These are phyloP conservation scores for Brachypalpus laphriformis DNA, from an alignment of 2,888 invertebrate genomes.

Conservation along the genomic window DNA sequence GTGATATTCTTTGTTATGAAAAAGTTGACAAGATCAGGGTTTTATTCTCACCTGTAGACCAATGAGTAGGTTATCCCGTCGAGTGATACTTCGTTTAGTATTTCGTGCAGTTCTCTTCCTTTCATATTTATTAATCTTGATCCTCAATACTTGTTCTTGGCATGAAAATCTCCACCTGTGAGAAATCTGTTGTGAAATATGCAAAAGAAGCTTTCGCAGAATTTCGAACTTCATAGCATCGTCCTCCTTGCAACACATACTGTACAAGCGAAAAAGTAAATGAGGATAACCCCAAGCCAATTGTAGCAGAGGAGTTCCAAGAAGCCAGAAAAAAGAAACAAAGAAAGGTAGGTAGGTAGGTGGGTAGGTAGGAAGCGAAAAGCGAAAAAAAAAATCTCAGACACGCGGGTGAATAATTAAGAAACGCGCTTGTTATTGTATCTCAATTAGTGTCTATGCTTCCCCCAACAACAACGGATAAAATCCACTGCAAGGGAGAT, in stretches of 20 bases:
- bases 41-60: too few species aligned
- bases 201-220: too few species aligned
- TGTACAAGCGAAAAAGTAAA: not conserved
- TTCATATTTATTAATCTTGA: too few species aligned
- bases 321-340: conserved; percentile 2
- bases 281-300: not conserved
- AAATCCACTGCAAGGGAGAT: too few species aligned
- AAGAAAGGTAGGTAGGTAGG: conserved; percentile 6
- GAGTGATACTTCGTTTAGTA: too few species aligned
- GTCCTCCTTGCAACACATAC: not conserved
- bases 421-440: conserved; percentile 42
- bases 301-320: conserved; percentile 1
- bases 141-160: too few species aligned
- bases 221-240: not conserved
- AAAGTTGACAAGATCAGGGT: too few species aligned
- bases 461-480: not conserved
- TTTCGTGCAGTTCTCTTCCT: too few species aligned
- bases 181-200: too few species aligned
- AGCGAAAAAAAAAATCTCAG: conserved; percentile 1
- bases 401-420: conserved; percentile 46
- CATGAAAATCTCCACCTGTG: too few species aligned
- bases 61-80: too few species aligned
- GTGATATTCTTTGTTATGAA: too few species aligned
- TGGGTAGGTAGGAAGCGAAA: not conserved
- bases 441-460: conserved; percentile 40